Percentiles rank a stretch among this genome's conserved stretches.
These are phyloP conservation scores for Malurus elegans DNA, from an alignment of 2,113 vertebrate genomes.

Conservation along the genomic window DNA sequence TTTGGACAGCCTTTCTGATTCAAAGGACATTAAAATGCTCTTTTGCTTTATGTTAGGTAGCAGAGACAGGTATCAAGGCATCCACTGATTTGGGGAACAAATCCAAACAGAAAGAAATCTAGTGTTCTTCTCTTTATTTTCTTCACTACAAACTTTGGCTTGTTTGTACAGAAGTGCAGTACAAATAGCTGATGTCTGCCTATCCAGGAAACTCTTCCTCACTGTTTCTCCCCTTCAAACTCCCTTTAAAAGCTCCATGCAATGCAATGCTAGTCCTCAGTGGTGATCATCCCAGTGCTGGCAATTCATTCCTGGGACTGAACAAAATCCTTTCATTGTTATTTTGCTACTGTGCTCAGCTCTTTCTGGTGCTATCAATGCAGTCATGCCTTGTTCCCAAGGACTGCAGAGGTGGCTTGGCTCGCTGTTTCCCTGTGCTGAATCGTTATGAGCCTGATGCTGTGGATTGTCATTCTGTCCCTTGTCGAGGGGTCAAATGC, in stretches of 20 bases:
- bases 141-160: not conserved
- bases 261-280: not conserved
- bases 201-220: not conserved
- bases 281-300: not conserved
- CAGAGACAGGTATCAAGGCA: not conserved
- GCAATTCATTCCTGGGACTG: not conserved
- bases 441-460: slow-evolving; percentile 42
- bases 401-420: not conserved
- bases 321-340: not conserved
- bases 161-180: not conserved
- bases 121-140: not conserved
- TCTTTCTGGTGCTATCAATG: slow-evolving; percentile 25
- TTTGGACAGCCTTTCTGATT: not conserved
- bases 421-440: not conserved
- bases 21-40: not conserved
- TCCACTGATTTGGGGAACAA: not conserved
- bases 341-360: not conserved
- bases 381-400: slow-evolving; percentile 24
- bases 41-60: not conserved
- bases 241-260: not conserved
- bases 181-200: not conserved
- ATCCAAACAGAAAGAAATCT: not conserved
- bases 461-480: not conserved
- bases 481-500: not conserved
- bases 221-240: not conserved